Base-by-base conservation (phyloP, 2,797 vertebrate genomes). In the Neomorphus geoffroyi region DNA sequence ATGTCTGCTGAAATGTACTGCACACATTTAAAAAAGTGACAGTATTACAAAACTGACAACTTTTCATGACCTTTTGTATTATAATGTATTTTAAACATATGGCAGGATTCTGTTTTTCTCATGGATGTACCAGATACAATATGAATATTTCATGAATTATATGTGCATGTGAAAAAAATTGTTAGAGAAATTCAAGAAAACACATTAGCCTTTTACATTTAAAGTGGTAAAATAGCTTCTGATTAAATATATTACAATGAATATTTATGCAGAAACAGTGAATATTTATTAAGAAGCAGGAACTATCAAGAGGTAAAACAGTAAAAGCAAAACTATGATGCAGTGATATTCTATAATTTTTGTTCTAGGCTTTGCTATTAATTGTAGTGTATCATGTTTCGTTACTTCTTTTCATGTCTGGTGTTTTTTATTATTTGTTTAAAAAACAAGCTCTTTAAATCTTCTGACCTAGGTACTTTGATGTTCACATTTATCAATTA, bases 1-100 rank as follows among this genome's bases (percentile, higher is more conserved):
- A 95, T 95, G 96, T 96, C 97, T 97, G 92, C 75, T 94, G 95
- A 98, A 97, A 97, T 96, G 96, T 94, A 94, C 94, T 97, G 96
- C 96, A 89, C 78, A 79, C 97, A 88, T 97, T 98, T 94, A 21
- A 97, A 94, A 97, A 96, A 80, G 93, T 97, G 96, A 97, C 95
- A 97, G 94, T 96, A 97, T 98, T 98, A 96, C 95, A 97, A 97
- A 96, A 93, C 94, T 97, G 97, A 97, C 96, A 97, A 97, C 91
- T 97, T 96, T 98, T 96, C 96, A 96, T 87, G 94, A 97, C 95
- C 95, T 95, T 95, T 91, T 89, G 81, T 96, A 95, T 95, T 93
- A 80, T 79, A 95, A 93, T 83, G 89, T 60, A 95, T 96, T 97
- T 97, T 97, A 97, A 97, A 97, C 97, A 97, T 96, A 96, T 96